Conservation (phyloP, 2,113 vertebrate species). For the Tautogolabrus adspersus region DNA sequence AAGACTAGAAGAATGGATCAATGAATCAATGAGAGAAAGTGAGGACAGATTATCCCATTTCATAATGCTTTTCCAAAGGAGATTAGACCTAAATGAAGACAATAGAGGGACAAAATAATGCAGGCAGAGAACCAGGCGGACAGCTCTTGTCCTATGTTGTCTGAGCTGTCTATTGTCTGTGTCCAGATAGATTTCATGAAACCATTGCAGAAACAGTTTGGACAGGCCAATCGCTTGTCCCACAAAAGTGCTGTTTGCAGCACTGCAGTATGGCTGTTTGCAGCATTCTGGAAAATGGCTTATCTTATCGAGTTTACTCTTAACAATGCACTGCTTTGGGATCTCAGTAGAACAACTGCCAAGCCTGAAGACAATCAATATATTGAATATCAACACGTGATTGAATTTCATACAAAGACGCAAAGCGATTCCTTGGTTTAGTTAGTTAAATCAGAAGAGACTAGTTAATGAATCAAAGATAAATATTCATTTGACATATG, state of each 20-base stretch:
- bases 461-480: too few species aligned
- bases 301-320: background rate
- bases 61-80: conserved; percentile 26
- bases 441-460: too few species aligned
- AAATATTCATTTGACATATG: too few species aligned
- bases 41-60: conserved; percentile 20
- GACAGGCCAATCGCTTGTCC: background rate
- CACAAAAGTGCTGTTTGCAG: background rate
- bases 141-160: conserved; percentile 1
- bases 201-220: background rate
- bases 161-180: background rate
- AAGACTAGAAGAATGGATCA: conserved; percentile 18
- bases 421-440: too few species aligned
- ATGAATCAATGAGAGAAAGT: conserved; percentile 23
- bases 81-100: conserved; percentile 29
- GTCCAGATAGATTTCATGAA: conserved; percentile 5
- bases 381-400: too few species aligned
- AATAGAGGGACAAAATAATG: background rate
- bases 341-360: background rate
- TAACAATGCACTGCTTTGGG: background rate
- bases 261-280: background rate
- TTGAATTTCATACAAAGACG: background rate
- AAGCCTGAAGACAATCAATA: background rate
- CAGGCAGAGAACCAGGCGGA: background rate
- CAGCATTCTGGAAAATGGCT: background rate